Evolutionary conservation across 2,888 invertebrate genomes (phyloP).

Genomic region (Papilio gigon): DNA sequence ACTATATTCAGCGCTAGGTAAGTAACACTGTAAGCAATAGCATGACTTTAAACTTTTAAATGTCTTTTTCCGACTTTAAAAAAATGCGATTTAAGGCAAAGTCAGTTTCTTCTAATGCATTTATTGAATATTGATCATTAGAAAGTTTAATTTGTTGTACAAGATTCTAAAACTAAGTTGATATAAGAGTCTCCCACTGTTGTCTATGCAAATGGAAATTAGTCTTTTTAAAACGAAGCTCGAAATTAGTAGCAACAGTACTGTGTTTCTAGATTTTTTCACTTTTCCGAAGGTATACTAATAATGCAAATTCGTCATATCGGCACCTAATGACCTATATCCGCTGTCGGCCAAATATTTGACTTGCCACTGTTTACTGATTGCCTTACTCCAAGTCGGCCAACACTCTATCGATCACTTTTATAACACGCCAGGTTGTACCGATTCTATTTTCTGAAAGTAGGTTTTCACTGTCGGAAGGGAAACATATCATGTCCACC

Average conservation of each 20-base stretch:
- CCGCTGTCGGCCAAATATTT: not conserved
- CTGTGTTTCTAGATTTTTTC: not conserved
- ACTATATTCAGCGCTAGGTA: conserved; percentile 98
- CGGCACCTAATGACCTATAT: not conserved
- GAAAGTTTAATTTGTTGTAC: too few species aligned
- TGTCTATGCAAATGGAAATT: too few species aligned
- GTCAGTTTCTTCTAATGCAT: too few species aligned
- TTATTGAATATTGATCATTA: too few species aligned
- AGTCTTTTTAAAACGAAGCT: not conserved
- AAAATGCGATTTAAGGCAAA: too few species aligned
- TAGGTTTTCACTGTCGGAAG: not conserved
- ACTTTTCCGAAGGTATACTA: not conserved
- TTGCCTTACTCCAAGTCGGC: conserved; percentile 8
- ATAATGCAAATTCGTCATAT: not conserved
- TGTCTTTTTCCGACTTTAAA: too few species aligned
- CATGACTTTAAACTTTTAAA: too few species aligned
- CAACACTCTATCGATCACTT: conserved; percentile 4
- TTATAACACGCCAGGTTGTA: not conserved
- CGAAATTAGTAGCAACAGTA: not conserved
- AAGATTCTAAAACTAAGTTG: too few species aligned
- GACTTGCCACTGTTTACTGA: conserved; percentile 3
- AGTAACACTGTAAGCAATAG: too few species aligned
- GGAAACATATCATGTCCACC: too few species aligned
- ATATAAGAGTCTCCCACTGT: too few species aligned
- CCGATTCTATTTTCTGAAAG: not conserved